phyloP scores from a whole-genome alignment of 2,888 invertebrate species.

The Pomacea canaliculata region DNA sequence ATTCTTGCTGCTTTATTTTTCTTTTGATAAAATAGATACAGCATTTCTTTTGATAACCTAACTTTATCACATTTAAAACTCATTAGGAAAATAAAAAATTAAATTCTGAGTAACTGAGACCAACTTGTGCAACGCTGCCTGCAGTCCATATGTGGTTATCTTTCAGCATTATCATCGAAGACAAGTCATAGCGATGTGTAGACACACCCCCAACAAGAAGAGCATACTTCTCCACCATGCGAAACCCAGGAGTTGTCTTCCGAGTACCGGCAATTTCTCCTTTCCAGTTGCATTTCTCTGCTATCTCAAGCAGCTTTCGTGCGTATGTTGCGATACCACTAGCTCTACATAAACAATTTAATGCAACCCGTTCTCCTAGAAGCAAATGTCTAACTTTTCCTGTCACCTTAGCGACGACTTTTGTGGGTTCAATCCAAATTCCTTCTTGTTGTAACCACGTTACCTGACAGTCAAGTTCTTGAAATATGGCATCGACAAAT shows the following conservation, averaged over 20 bases:
- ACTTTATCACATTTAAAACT: too few species aligned
- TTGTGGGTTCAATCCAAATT: slow-evolving; percentile 48
- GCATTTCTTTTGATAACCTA: too few species aligned
- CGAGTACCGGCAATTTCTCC: slow-evolving; percentile 70
- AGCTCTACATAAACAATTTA: slow-evolving; percentile 69
- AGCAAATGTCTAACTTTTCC: slow-evolving; percentile 68
- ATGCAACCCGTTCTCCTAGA: slow-evolving; percentile 69
- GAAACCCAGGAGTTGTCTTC: slow-evolving; percentile 72
- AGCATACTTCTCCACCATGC: slow-evolving; percentile 71
- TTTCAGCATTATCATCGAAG: slow-evolving; percentile 71
- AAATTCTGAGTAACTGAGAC: not conserved
- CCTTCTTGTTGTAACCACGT: slow-evolving; percentile 67
- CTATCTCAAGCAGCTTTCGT: slow-evolving; percentile 45
- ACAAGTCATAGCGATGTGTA: slow-evolving; percentile 70
- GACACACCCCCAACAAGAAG: slow-evolving; percentile 69
- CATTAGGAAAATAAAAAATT: too few species aligned
- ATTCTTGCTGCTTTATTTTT: too few species aligned
- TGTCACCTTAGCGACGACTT: slow-evolving; percentile 62
- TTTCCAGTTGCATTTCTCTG: slow-evolving; percentile 58
- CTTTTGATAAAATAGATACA: too few species aligned
- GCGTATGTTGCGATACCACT: slow-evolving; percentile 70
- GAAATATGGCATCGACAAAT: slow-evolving; percentile 69
- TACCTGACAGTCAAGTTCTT: slow-evolving; percentile 66
- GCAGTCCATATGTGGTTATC: slow-evolving; percentile 71
- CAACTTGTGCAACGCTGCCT: slow-evolving; percentile 66